Conservation (phyloP, 1,140 invertebrate genomes). For the Ylistrum balloti region DNA sequence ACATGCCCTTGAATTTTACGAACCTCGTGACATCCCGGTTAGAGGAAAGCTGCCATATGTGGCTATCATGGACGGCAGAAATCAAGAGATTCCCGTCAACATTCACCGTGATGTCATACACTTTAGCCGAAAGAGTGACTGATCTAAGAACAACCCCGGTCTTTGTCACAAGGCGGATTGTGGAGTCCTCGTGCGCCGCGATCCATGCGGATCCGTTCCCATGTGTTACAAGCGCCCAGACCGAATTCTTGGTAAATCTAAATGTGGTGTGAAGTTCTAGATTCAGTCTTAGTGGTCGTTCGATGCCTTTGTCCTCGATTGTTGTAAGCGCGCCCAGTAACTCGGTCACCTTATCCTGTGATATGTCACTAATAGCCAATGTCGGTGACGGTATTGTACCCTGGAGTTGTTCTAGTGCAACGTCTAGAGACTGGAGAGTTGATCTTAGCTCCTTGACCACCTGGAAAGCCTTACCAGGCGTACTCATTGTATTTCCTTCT, state of each 20-base stretch:
- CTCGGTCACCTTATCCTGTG: background rate
- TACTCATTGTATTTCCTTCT: background rate
- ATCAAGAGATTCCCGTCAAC: constrained; percentile 10
- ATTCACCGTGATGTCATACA: background rate
- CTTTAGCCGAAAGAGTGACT: background rate
- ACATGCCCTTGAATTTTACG: constrained; percentile 1
- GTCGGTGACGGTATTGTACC: background rate
- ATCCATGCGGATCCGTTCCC: background rate
- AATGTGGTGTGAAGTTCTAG: background rate
- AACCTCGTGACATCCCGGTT: background rate
- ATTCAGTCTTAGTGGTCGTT: background rate
- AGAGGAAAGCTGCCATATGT: background rate
- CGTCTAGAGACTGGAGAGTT: background rate
- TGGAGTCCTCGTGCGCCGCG: constrained; percentile 9
- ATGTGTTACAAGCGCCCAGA: background rate
- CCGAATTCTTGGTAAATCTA: background rate
- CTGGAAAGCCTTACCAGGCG: background rate
- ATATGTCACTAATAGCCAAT: background rate
- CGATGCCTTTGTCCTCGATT: background rate
- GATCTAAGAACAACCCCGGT: background rate
- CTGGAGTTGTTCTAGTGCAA: background rate
- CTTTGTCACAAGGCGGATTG: background rate
- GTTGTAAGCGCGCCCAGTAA: background rate
- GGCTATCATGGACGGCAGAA: constrained; percentile 20
- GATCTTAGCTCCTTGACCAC: background rate